A percentile compares a stretch with the other conserved stretches of the same genome.
These are phyloP conservation scores for Pachypsylla venusta DNA, from an alignment of 1,140 invertebrate genomes.

Conservation along the genomic window DNA sequence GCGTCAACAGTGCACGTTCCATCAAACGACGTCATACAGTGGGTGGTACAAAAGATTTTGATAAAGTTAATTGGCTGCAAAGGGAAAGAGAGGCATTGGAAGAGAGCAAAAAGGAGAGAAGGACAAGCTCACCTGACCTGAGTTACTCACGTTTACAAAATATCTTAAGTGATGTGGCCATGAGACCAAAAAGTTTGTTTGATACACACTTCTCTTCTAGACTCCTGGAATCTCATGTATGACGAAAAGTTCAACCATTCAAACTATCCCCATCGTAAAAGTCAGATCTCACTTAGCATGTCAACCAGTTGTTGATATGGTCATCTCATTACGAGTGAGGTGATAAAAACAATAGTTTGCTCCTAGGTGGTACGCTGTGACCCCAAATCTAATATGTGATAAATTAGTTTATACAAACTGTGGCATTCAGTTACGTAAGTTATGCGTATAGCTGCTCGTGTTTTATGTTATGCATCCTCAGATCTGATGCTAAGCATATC, in stretches of 20 bases:
- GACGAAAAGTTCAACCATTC: conserved; percentile 5
- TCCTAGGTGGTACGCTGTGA: no score
- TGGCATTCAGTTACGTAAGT: no score
- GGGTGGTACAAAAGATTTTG: conserved; percentile 72
- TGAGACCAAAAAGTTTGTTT: conserved; percentile 39
- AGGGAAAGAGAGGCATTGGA: conserved; percentile 37
- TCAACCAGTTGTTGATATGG: no score
- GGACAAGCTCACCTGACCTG: conserved; percentile 46
- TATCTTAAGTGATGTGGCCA: conserved; percentile 39
- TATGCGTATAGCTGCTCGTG: no score
- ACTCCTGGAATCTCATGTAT: conserved; percentile 23
- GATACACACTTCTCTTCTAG: conserved; percentile 18
- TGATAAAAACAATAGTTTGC: no score
- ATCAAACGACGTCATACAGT: conserved; percentile 83
- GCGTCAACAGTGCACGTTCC: conserved; percentile 45
- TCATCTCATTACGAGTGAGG: no score
- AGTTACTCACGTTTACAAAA: conserved; percentile 34
- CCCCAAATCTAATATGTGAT: no score
- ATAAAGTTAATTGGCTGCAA: conserved; percentile 45
- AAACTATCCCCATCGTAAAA: no score
- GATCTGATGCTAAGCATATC: no score
- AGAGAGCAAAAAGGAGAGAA: conserved; percentile 34
- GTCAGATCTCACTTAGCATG: no score
- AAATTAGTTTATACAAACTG: no score
- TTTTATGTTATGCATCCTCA: no score